A percentile compares a stretch with the other conserved stretches of the same genome.
Conservation (phyloP, 2,113 vertebrate species). For the Cyanoliseus patagonus region DNA sequence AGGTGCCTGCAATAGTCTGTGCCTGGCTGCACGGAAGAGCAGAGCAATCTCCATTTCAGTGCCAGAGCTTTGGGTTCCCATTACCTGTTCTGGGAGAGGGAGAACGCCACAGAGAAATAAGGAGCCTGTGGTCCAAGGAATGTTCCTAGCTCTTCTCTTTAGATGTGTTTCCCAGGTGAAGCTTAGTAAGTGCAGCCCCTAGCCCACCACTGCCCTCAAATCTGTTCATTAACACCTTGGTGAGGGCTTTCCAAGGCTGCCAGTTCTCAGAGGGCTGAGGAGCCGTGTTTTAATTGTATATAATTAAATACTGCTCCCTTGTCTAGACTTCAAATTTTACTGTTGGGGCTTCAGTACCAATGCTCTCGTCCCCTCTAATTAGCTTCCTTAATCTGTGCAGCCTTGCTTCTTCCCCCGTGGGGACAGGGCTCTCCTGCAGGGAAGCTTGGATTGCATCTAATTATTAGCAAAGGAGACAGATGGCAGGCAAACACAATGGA, state of each 20-base stretch:
- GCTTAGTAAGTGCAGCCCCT: neutral
- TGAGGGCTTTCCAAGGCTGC: neutral
- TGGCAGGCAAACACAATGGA: neutral
- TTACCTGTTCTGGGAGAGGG: neutral
- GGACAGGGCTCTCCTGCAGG: slow-evolving; percentile 22
- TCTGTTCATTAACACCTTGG: slow-evolving; percentile 9
- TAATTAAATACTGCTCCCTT: slow-evolving; percentile 65
- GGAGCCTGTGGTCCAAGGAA: neutral
- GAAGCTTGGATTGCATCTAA: slow-evolving; percentile 26
- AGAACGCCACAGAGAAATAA: neutral
- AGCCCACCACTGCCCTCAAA: neutral
- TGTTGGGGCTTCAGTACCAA: slow-evolving; percentile 25
- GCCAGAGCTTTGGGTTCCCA: neutral
- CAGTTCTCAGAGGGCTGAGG: slow-evolving; percentile 9
- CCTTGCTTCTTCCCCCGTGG: neutral
- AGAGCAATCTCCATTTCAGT: neutral
- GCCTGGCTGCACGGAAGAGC: neutral
- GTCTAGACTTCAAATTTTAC: slow-evolving; percentile 57
- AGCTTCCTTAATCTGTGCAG: slow-evolving; percentile 57
- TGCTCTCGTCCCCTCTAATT: slow-evolving; percentile 50
- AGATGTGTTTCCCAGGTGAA: neutral
- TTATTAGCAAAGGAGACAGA: slow-evolving; percentile 35
- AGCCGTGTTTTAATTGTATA: slow-evolving; percentile 45
- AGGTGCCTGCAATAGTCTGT: neutral
- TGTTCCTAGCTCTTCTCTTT: neutral